phyloP scores from a whole-genome alignment of 1,140 invertebrate species.

The Neodiprion virginianus region DNA sequence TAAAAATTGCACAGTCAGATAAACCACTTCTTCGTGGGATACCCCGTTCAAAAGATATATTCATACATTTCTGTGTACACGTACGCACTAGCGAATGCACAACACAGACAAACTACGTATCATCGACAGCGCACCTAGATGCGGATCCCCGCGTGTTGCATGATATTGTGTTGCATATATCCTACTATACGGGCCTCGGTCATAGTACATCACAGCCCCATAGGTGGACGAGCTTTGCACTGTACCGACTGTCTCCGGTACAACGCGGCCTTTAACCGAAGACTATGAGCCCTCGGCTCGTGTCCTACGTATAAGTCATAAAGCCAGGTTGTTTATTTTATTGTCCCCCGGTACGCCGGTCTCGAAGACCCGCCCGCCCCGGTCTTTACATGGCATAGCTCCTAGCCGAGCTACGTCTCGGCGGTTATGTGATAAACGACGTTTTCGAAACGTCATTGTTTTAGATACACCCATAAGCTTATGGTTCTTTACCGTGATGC shows the following conservation, averaged over 20 bases:
- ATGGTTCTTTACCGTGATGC: not conserved
- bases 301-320: constrained; percentile 7
- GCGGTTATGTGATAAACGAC: not conserved
- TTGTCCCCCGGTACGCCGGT: not conserved
- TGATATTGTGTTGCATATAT: not conserved
- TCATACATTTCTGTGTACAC: too few species aligned
- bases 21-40: too few species aligned
- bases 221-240: not conserved
- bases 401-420: not conserved
- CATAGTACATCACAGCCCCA: not conserved
- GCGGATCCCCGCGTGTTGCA: not conserved
- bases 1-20: too few species aligned
- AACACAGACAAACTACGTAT: too few species aligned
- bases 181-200: not conserved
- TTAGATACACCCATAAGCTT: not conserved
- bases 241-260: constrained; percentile 1
- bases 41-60: too few species aligned
- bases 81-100: too few species aligned
- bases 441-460: not conserved
- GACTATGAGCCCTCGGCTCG: not conserved
- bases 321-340: not conserved
- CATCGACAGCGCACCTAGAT: too few species aligned
- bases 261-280: not conserved
- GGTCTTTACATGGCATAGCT: not conserved
- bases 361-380: not conserved